phyloP scores from a whole-genome alignment of 2,797 vertebrate genomes.

The Eulemur coronatus region DNA sequence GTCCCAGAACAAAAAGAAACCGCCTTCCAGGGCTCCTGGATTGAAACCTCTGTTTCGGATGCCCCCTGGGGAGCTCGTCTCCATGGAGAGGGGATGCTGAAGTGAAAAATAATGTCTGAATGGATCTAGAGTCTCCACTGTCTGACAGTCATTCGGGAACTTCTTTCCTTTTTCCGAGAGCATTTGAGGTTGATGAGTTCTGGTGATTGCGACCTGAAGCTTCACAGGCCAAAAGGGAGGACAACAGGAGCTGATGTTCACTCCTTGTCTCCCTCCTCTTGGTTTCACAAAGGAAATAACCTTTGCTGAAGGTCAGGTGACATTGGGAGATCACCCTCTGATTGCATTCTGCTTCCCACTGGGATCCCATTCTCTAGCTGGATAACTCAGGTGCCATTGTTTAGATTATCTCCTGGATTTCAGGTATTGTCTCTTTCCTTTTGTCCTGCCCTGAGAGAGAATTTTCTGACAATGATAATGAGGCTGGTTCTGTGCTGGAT shows the following conservation, averaged over 20 bases:
- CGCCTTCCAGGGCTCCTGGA: neutral
- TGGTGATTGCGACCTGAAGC: neutral
- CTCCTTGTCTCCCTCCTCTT: neutral
- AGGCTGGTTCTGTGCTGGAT: neutral
- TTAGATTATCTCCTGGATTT: neutral
- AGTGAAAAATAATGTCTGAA: neutral
- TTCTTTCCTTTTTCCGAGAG: neutral
- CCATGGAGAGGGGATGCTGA: neutral
- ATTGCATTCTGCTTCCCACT: neutral
- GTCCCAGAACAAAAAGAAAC: neutral
- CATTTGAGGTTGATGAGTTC: neutral
- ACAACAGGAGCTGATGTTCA: neutral
- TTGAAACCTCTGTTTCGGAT: neutral
- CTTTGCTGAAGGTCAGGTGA: conserved; percentile 43
- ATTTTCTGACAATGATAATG: neutral
- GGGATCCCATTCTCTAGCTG: neutral
- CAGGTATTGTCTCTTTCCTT: neutral
- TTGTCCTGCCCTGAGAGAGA: neutral
- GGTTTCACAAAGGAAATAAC: neutral
- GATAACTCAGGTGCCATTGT: neutral
- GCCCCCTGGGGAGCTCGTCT: neutral
- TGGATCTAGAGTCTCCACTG: neutral
- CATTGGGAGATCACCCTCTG: neutral
- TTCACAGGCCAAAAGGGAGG: neutral
- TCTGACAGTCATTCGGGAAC: neutral